phyloP scores from a whole-genome alignment of 2,113 vertebrate species.

The Cryptomyrus ogoouensis region DNA sequence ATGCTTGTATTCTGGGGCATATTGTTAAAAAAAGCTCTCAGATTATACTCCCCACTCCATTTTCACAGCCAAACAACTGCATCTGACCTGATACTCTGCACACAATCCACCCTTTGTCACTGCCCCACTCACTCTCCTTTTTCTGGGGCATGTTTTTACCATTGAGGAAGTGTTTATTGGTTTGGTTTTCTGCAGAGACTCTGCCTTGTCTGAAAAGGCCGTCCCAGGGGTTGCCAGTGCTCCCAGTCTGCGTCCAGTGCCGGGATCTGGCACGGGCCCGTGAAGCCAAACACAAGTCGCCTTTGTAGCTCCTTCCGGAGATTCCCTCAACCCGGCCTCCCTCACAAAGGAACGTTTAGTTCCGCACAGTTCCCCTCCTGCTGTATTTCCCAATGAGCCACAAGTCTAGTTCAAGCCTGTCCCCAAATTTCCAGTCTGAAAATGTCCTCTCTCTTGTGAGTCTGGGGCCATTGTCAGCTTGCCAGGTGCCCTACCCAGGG shows the following conservation, averaged over 20 bases:
- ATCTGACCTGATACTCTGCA: background rate
- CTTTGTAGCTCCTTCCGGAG: constrained; percentile 17
- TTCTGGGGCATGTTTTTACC: background rate
- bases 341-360: constrained; percentile 13
- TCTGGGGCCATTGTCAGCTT: background rate
- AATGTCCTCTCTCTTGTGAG: background rate
- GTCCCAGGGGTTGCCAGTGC: background rate
- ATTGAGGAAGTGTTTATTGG: background rate
- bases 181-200: constrained; percentile 10
- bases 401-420: background rate
- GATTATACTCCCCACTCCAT: background rate
- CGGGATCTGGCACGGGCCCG: constrained; percentile 11
- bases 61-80: background rate
- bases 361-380: background rate
- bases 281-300: constrained; percentile 4
- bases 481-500: background rate
- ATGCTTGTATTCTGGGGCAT: background rate
- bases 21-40: background rate
- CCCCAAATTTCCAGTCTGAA: background rate
- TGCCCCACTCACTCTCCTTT: background rate
- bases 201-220: background rate
- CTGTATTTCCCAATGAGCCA: constrained; percentile 6
- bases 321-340: constrained; percentile 20
- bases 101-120: constrained; percentile 5
- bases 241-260: constrained; percentile 6